A percentile compares a stretch with the other conserved stretches of the same genome.
Evolutionary conservation across 35 echinoderm and acorn worm genomes (phyloP).

Genomic region (Holothuria glaberrima): DNA sequence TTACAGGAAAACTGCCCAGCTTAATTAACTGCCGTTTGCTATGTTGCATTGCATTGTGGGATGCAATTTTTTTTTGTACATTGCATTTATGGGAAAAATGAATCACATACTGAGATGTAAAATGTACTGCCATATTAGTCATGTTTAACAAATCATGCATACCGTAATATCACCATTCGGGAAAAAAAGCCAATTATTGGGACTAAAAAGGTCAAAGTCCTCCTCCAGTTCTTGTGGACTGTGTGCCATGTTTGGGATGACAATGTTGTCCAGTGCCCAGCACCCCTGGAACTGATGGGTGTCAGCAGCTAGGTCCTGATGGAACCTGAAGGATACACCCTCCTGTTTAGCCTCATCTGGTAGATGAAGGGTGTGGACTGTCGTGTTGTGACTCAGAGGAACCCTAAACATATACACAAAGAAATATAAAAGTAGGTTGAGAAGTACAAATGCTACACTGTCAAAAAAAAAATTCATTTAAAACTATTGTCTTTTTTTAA

Average conservation of each 20-base stretch:
- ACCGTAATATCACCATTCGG: constrained; percentile 85
- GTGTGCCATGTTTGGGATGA: constrained; percentile 79
- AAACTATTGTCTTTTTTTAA: too few relatives aligned
- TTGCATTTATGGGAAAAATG: too few relatives aligned
- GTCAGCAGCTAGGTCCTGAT: constrained; percentile 94
- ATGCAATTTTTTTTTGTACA: too few relatives aligned
- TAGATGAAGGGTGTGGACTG: constrained; percentile 92
- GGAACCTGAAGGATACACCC: constrained; percentile 74
- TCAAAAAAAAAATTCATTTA: too few relatives aligned
- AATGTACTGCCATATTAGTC: too few relatives aligned
- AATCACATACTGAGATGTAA: too few relatives aligned
- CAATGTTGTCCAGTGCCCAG: constrained; percentile 91
- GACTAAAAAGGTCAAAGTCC: constrained; percentile 87
- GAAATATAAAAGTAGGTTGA: not conserved
- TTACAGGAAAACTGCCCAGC: too few relatives aligned
- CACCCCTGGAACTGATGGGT: constrained; percentile 73
- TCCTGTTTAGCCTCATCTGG: constrained; percentile 77
- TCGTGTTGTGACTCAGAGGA: constrained; percentile 72
- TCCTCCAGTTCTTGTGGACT: constrained; percentile 67
- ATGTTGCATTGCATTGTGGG: too few relatives aligned
- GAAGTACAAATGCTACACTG: too few relatives aligned
- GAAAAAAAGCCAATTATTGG: constrained; percentile 89
- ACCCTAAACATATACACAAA: constrained; percentile 59
- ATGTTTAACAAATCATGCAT: not conserved
- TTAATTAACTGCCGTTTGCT: too few relatives aligned